Conservation (phyloP, 2,113 vertebrate species). For the Vimba vimba region DNA sequence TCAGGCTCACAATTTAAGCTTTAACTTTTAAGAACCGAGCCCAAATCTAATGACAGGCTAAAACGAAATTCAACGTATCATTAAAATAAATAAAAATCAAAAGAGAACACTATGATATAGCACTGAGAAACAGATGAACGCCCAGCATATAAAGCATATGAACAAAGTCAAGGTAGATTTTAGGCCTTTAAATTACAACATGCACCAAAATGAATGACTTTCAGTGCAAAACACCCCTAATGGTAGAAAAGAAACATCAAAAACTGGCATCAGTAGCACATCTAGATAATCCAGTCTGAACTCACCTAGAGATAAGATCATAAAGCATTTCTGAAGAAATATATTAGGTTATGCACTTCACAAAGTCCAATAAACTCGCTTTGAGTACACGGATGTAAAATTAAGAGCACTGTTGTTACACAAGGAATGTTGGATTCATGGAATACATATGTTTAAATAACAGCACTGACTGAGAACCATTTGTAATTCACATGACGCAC, state of each 20-base stretch:
- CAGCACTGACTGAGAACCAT: neutral
- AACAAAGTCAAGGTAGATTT: neutral
- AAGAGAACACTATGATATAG: conserved; percentile 2
- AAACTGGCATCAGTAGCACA: neutral
- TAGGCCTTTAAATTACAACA: neutral
- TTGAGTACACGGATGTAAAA: neutral
- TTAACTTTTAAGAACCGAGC: neutral
- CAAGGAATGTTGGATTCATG: conserved; percentile 31
- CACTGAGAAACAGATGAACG: neutral
- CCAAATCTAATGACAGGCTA: neutral
- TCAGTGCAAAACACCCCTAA: conserved; percentile 12
- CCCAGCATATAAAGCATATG: neutral
- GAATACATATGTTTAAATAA: conserved; percentile 14
- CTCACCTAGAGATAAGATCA: conserved; percentile 18
- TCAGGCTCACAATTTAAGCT: neutral
- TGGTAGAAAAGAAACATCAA: neutral
- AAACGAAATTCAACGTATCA: conserved; percentile 33
- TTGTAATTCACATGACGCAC: conserved; percentile 4
- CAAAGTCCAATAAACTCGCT: conserved; percentile 7
- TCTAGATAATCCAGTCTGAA: conserved; percentile 3
- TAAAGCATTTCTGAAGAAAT: neutral
- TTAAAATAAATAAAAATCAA: conserved; percentile 52
- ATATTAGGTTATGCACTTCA: conserved; percentile 1
- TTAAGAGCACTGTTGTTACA: conserved; percentile 27
- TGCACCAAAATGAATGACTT: neutral